phyloP scores from a whole-genome alignment of 2,888 invertebrate species.

The Lycophotia porphyrea region DNA sequence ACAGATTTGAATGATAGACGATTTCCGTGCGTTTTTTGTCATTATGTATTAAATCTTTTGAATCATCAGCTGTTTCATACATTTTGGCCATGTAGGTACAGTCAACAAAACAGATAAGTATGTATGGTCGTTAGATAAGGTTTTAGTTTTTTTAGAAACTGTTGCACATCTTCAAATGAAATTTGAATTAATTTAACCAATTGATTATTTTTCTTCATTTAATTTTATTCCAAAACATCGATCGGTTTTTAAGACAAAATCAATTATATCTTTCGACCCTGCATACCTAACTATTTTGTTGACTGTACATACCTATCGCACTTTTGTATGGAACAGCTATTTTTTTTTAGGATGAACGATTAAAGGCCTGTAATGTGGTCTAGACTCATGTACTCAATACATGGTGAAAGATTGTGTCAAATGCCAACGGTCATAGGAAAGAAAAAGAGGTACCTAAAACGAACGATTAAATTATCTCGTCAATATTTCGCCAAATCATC shows the following conservation, averaged over 20 bases:
- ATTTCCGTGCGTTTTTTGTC: constrained; percentile 14
- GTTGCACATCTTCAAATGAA: no score
- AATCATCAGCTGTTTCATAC: neutral
- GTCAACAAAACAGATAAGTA: no score
- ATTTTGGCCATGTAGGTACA: neutral
- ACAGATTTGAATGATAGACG: constrained; percentile 23
- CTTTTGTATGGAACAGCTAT: neutral
- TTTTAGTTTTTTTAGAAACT: no score
- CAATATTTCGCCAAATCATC: constrained; percentile 60
- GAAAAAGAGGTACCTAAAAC: constrained; percentile 6
- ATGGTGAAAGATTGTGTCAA: neutral
- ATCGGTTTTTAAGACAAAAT: no score
- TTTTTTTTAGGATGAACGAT: neutral
- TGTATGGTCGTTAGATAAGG: no score
- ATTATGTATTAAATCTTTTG: neutral
- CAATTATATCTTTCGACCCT: no score
- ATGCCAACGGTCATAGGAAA: neutral
- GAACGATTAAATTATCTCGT: constrained; percentile 15
- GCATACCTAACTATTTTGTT: no score
- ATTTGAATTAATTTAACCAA: no score
- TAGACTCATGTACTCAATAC: neutral
- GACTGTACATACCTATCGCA: no score
- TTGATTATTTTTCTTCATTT: no score
- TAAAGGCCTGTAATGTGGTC: neutral
- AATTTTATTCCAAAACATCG: no score